Evolutionary conservation across 2,113 vertebrate genomes (phyloP).

Genomic region (Daphoenositta chrysoptera): DNA sequence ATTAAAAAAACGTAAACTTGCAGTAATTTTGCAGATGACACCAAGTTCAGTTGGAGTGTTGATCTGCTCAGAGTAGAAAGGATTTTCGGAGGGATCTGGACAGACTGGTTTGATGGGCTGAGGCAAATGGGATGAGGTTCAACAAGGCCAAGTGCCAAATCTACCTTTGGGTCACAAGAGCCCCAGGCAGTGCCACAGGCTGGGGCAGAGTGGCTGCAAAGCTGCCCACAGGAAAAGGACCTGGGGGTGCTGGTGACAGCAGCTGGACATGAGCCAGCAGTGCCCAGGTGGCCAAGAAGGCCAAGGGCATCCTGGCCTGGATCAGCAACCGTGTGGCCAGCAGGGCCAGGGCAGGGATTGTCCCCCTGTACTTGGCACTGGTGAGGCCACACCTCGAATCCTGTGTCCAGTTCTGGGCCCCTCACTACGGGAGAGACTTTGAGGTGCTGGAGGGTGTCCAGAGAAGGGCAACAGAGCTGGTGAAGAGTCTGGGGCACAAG

Average conservation of each 20-base stretch:
- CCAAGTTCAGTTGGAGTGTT: fast-evolving
- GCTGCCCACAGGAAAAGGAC: background rate
- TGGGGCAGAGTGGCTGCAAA: background rate
- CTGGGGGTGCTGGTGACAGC: background rate
- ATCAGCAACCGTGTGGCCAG: background rate
- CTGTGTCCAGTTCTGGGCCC: fast-evolving
- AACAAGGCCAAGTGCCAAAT: no score
- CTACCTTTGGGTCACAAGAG: fast-evolving
- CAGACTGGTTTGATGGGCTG: background rate
- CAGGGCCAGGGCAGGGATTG: background rate
- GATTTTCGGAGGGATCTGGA: fast-evolving
- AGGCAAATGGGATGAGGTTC: background rate
- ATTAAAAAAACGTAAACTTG: background rate
- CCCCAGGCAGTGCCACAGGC: background rate
- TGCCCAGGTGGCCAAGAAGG: background rate
- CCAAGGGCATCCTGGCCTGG: background rate
- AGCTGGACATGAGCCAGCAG: background rate
- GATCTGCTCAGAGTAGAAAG: background rate
- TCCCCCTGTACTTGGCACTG: fast-evolving
- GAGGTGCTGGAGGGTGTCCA: fast-evolving
- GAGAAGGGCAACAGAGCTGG: background rate
- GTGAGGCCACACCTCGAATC: fast-evolving
- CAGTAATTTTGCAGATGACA: background rate
- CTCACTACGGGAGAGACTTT: background rate
- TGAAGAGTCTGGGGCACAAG: fast-evolving